These are phyloP conservation scores for Pampusana beccarii DNA, from an alignment of 2,113 vertebrate species.

Conservation along the genomic window DNA sequence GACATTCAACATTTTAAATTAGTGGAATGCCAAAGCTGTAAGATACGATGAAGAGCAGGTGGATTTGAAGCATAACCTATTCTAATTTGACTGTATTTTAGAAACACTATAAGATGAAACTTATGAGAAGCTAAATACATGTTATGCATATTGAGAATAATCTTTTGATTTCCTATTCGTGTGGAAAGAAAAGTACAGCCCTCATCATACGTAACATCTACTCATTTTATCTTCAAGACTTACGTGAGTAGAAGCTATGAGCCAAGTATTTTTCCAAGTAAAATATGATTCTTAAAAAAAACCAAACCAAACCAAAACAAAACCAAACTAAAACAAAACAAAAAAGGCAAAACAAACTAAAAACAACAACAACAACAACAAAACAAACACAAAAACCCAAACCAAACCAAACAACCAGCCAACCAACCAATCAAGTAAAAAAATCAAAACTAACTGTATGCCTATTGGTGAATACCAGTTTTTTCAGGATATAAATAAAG, in stretches of 20 bases:
- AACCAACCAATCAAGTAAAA: neutral
- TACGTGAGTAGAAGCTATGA: accelerated
- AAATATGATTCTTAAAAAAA: neutral
- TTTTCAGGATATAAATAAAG: neutral
- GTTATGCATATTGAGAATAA: neutral
- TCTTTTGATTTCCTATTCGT: neutral
- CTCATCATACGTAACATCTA: neutral
- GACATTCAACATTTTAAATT: neutral
- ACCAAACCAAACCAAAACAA: too few species aligned
- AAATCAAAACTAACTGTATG: neutral
- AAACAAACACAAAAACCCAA: neutral
- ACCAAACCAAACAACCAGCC: too few species aligned
- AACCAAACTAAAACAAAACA: too few species aligned
- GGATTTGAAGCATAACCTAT: neutral
- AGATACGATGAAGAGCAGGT: neutral
- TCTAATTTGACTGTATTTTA: neutral
- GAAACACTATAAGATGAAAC: neutral
- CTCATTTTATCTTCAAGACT: neutral
- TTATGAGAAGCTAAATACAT: neutral
- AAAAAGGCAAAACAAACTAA: too few species aligned
- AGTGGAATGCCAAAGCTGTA: neutral
- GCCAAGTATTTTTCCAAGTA: neutral
- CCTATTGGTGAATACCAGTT: neutral
- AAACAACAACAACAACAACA: too few species aligned
- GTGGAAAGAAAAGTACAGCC: neutral